Evolutionary conservation across 2,797 vertebrate genomes (phyloP).

Genomic region (Centropyge bicolor): DNA sequence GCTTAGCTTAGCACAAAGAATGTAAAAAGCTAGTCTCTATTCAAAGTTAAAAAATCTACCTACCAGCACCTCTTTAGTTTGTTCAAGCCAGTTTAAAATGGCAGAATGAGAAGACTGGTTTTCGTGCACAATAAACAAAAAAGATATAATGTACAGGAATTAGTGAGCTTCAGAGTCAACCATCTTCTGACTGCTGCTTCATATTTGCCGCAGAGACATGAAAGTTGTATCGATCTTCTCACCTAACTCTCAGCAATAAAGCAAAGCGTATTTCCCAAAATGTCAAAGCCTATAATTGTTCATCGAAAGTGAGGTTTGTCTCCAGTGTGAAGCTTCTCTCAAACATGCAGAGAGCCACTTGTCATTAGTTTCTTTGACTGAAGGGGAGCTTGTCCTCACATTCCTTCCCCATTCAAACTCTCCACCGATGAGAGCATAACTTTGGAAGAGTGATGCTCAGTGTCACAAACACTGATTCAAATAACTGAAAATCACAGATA

Average conservation of each 20-base stretch:
- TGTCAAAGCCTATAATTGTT: background rate
- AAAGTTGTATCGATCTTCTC: background rate
- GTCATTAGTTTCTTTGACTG: constrained; percentile 4
- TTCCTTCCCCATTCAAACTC: background rate
- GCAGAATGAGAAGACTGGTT: background rate
- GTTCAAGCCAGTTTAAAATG: background rate
- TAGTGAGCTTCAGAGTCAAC: background rate
- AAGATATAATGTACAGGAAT: background rate
- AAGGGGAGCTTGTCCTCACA: background rate
- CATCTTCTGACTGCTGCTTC: too few species aligned
- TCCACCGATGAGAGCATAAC: constrained; percentile 7
- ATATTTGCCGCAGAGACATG: background rate
- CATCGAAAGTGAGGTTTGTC: background rate
- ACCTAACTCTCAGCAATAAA: too few species aligned
- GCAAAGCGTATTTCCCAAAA: background rate
- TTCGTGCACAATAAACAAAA: too few species aligned
- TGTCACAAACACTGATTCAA: constrained; percentile 4
- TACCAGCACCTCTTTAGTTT: background rate
- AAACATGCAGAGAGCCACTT: background rate
- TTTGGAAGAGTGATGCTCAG: constrained; percentile 6
- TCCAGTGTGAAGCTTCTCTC: background rate
- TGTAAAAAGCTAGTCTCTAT: background rate
- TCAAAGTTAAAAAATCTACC: background rate
- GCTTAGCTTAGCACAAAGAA: background rate
- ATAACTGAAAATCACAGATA: constrained; percentile 16